These are phyloP conservation scores for Coccyzus lansbergi DNA, from an alignment of 2,797 vertebrate genomes.

Conservation along the genomic window DNA sequence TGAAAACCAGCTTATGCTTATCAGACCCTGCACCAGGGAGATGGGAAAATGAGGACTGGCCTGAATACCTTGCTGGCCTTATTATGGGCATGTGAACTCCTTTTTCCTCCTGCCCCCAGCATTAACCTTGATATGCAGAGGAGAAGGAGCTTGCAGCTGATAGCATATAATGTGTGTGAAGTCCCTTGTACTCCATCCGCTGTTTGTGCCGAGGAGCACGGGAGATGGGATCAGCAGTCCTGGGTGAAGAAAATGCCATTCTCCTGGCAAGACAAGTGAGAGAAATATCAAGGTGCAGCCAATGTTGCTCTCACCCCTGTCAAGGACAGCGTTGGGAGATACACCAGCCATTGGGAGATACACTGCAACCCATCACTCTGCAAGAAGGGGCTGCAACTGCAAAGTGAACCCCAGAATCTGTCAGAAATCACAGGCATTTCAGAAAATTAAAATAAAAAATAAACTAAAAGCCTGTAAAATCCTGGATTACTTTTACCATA, in stretches of 20 bases:
- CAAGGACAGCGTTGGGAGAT: background rate
- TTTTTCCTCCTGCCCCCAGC: background rate
- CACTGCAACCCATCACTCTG: background rate
- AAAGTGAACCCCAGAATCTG: background rate
- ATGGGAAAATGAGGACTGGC: background rate
- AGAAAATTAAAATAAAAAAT: background rate
- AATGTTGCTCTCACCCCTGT: background rate
- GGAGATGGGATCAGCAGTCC: background rate
- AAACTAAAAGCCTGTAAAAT: background rate
- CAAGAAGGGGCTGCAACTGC: background rate
- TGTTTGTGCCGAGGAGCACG: background rate
- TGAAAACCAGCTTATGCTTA: background rate
- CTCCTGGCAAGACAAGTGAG: background rate
- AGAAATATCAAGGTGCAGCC: background rate
- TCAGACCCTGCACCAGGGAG: background rate
- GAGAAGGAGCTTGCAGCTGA: background rate
- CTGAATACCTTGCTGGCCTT: accelerated
- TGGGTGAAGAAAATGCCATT: background rate
- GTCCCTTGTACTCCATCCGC: accelerated
- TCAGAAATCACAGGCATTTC: background rate
- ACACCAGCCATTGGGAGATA: accelerated
- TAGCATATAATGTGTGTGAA: background rate
- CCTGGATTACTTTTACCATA: background rate
- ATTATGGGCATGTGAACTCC: accelerated
- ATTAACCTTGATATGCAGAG: background rate